Evolutionary conservation across 1,140 invertebrate species (phyloP), one percentile per base, ranked within the genome.

Genomic region (Panagrolaimus sp.): DNA sequence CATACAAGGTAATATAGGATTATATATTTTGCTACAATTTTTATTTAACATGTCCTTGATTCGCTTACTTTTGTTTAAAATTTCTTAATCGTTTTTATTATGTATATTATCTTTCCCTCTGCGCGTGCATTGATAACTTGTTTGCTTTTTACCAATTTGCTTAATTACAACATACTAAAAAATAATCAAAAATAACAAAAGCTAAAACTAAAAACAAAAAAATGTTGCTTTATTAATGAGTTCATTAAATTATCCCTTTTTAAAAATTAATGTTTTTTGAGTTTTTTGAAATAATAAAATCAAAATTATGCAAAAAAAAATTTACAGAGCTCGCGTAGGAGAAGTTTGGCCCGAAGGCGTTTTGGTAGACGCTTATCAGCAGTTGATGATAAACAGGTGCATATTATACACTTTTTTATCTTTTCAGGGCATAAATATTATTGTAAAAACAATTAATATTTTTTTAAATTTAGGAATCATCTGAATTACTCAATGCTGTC

Each of bases 271-370:
- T 38, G 32, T 7, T 38, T 38, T 2, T 38, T 7, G 7, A 38
- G 7, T 38, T 38, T 38, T 38, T 28, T 58, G 17, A n/a, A 58
- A 21, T 26, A 58, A 58, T 14, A 6, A 21, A 58, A 58, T 21
- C 52, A n/a, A 21, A 58, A 58, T n/a, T 58, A 12, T 21, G 28
- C 21, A 58, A 12, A 21, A 21, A 24, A n/a, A 52, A 52, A n/a
- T 58, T 58, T 58, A 21, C 17, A 58, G 52, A 58, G 52, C 52
- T 58, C 52, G 52, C 52, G 52, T 58, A 58, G 52, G 52, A 58
- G 52, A 58, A 58, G 52, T 58, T 58, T 58, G 52, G 52, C 52
- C 14, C 52, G 52, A 58, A n/a, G 52, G 28, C 52, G 52, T 12
- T 58, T 58, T 28, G 52, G 52, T 26, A 21, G 52, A 26, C 52